Conservation (phyloP, 2,888 invertebrate genomes). For the Neoascia interrupta region DNA sequence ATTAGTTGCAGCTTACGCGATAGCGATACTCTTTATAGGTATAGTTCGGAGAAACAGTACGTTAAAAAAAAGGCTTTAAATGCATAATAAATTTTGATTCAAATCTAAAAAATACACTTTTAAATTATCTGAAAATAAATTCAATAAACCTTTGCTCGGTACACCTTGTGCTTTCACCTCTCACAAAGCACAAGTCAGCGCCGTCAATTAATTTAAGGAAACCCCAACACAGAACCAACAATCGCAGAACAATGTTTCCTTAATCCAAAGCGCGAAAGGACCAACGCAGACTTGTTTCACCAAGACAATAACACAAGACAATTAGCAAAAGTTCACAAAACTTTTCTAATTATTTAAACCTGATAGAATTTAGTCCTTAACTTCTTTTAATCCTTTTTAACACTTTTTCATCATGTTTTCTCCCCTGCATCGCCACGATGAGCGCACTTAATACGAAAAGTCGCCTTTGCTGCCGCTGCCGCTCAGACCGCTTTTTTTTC, state of each 20-base stretch:
- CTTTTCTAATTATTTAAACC: constrained; percentile 70
- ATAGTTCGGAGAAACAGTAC: too few relatives aligned
- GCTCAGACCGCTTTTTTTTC: constrained; percentile 18
- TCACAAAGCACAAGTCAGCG: neutral
- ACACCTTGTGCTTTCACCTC: too few relatives aligned
- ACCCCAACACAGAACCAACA: constrained; percentile 9
- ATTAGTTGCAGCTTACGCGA: too few relatives aligned
- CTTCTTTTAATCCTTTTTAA: constrained; percentile 59
- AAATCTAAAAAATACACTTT: too few relatives aligned
- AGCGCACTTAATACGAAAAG: constrained; percentile 66
- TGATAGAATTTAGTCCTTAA: constrained; percentile 69
- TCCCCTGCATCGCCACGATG: constrained; percentile 14
- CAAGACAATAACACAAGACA: constrained; percentile 61
- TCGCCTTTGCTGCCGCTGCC: constrained; percentile 48
- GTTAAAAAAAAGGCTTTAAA: too few relatives aligned
- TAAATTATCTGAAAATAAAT: too few relatives aligned
- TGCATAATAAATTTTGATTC: too few relatives aligned
- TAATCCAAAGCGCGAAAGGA: constrained; percentile 18
- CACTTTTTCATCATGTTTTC: constrained; percentile 41
- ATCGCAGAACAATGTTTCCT: constrained; percentile 51
- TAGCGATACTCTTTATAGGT: too few relatives aligned
- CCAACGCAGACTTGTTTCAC: constrained; percentile 7
- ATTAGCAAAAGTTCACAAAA: constrained; percentile 67
- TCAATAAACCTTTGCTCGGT: too few relatives aligned
- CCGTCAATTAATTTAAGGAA: constrained; percentile 23